Conservation (phyloP, 2,113 vertebrate species). For the Solea solea region DNA sequence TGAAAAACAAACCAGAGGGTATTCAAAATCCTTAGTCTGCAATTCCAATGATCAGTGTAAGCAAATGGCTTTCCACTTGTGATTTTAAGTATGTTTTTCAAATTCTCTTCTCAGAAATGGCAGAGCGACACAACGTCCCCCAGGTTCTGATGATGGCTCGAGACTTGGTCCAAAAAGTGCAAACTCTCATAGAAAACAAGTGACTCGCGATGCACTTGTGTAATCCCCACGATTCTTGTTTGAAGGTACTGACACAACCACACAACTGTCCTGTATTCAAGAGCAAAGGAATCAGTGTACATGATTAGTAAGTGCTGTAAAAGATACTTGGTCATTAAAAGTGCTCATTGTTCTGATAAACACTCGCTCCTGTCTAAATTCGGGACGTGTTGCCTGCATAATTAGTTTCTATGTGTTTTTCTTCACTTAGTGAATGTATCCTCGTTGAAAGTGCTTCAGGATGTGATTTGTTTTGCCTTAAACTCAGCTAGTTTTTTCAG, state of each 20-base stretch:
- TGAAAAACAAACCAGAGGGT: not conserved
- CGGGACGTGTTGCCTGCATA: conserved; percentile 57
- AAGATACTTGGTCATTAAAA: conserved; percentile 11
- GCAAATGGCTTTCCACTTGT: not conserved
- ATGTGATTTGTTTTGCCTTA: conserved; percentile 82
- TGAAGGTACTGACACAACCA: conserved; percentile 24
- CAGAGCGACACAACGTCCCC: conserved; percentile 90
- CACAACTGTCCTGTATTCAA: conserved; percentile 21
- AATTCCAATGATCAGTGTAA: not conserved
- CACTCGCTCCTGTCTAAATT: conserved; percentile 40
- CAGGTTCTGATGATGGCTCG: conserved; percentile 92
- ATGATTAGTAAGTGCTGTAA: conserved; percentile 17
- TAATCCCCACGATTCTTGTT: conserved; percentile 16
- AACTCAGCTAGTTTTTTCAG: conserved; percentile 72
- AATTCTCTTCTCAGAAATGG: conserved; percentile 87
- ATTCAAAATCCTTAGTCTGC: not conserved
- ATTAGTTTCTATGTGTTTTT: conserved; percentile 60
- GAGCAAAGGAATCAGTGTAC: conserved; percentile 3
- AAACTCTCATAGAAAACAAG: conserved; percentile 98
- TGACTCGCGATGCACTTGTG: conserved; percentile 72
- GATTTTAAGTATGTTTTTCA: conserved; percentile 1
- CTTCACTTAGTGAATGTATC: conserved; percentile 75
- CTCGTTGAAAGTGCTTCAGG: conserved; percentile 72
- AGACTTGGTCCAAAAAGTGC: conserved; percentile 95
- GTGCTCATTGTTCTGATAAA: conserved; percentile 28